Evolutionary conservation across 2,113 vertebrate species (phyloP).

Genomic region (Hymenochirus boettgeri): DNA sequence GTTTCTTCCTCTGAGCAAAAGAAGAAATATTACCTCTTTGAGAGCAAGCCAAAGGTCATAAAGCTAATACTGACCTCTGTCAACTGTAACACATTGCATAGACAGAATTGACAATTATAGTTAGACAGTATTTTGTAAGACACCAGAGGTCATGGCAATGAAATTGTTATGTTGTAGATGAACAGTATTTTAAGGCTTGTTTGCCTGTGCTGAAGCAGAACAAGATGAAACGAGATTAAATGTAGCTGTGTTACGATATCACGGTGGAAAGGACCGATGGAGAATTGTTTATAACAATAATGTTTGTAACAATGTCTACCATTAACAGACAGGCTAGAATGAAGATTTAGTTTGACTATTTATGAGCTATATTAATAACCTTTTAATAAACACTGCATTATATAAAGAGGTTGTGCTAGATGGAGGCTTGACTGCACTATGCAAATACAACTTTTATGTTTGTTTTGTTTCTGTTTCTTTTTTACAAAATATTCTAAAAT

Average conservation of each 20-base stretch:
- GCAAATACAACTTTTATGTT: too few species aligned
- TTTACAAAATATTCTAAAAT: too few species aligned
- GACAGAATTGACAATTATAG: slow-evolving; percentile 58
- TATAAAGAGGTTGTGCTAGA: too few species aligned
- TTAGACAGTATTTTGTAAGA: slow-evolving; percentile 61
- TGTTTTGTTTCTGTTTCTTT: too few species aligned
- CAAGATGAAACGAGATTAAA: slow-evolving; percentile 50
- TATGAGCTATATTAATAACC: too few species aligned
- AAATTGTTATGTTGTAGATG: slow-evolving; percentile 51
- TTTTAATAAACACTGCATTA: too few species aligned
- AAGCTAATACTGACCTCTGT: slow-evolving; percentile 65
- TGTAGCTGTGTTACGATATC: slow-evolving; percentile 21
- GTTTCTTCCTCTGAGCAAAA: slow-evolving; percentile 58
- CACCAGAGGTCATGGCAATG: slow-evolving; percentile 55
- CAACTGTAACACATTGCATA: slow-evolving; percentile 55
- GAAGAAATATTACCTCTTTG: slow-evolving; percentile 58
- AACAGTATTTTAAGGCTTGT: slow-evolving; percentile 61
- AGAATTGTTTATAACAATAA: too few species aligned
- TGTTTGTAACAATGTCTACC: too few species aligned
- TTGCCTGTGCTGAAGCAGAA: slow-evolving; percentile 47
- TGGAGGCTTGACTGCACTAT: too few species aligned
- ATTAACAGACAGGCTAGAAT: too few species aligned
- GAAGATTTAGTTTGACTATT: too few species aligned
- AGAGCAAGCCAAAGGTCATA: slow-evolving; percentile 57
- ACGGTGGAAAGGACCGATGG: neutral